Base-by-base conservation (phyloP, 92 coral and sea anemone species). In the Heliopora coerulea region DNA sequence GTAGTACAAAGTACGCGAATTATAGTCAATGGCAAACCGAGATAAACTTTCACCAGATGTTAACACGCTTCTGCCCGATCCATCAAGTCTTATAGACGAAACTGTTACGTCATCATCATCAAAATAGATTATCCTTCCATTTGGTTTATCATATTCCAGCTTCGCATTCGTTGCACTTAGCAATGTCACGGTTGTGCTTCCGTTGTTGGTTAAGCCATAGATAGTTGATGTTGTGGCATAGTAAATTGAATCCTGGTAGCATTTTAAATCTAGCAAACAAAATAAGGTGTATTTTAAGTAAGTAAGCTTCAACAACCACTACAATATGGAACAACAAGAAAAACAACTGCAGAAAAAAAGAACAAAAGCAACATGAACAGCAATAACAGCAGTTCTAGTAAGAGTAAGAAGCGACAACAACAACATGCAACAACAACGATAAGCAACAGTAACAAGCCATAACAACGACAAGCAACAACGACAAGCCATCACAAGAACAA, bases 91-190 rank as follows among this genome's bases (percentile, higher is more conserved):
- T 56, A 67, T 67, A 56, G 59, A 37, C 18, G 49, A 67, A 5
- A 67, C 44, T 3, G 74, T 44, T 25, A 13, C 27, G 27, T 21
- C 74, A 0, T 24, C 40, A 0, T 44, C 33, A 27, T 44, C 29
- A 23, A 25, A 67, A 67, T 67, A 67, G 40, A 44, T 19, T 35
- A 67, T 67, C 54, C 74, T 67, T 17, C 54, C 34, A 49, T n/a
- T 49, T 0, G 13, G 0, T 29, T 21, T 3, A 30, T 67, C 74
- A 67, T 67, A 67, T 67, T 67, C 74, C 39, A 67, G 35, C 21
- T 67, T 48, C 35, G 74, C 74, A 49, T 67, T 44, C 20, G 72
- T 65, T 39, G 59, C 74, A 3, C 39, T 21, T 48, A 48, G 9
- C 41, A 67, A 31, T 19, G 20, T 25, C 7, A 0, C 9, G 15